A percentile compares a stretch with the other conserved stretches of the same genome.
Evolutionary conservation across 2,113 vertebrate species (phyloP).

Genomic region (Lepisosteus oculatus): DNA sequence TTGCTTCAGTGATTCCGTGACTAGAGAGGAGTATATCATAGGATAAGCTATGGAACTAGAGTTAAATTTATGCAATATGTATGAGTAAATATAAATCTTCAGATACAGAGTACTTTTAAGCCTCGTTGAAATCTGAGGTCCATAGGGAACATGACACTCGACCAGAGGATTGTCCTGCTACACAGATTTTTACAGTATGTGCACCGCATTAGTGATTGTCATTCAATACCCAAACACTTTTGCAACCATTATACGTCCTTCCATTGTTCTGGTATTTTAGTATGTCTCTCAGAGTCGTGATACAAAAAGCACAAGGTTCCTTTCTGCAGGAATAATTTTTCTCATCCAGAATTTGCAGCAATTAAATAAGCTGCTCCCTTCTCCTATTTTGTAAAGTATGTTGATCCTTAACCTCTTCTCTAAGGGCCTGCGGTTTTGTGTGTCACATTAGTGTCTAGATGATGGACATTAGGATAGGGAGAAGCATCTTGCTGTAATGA

Average conservation of each 20-base stretch:
- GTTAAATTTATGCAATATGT: too few relatives aligned
- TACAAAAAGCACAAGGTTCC: too few relatives aligned
- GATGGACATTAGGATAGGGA: neutral
- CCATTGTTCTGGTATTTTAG: neutral
- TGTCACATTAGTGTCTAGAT: neutral
- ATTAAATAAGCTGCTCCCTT: neutral
- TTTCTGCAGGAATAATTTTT: neutral
- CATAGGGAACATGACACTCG: too few relatives aligned
- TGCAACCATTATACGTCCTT: neutral
- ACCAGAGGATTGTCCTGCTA: too few relatives aligned
- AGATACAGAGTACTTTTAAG: too few relatives aligned
- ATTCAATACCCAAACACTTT: too few relatives aligned
- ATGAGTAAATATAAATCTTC: too few relatives aligned
- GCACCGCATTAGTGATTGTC: too few relatives aligned
- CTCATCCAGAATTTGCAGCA: neutral
- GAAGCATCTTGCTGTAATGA: neutral
- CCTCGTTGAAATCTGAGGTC: too few relatives aligned
- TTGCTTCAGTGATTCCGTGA: neutral
- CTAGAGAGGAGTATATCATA: neutral
- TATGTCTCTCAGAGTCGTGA: neutral
- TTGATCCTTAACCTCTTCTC: conserved; percentile 5
- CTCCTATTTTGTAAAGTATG: neutral
- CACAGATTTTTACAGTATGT: too few relatives aligned
- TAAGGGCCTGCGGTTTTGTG: conserved; percentile 2
- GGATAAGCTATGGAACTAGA: neutral